Conservation (phyloP, 2,888 invertebrate species). For the Eugnorisma glareosa region DNA sequence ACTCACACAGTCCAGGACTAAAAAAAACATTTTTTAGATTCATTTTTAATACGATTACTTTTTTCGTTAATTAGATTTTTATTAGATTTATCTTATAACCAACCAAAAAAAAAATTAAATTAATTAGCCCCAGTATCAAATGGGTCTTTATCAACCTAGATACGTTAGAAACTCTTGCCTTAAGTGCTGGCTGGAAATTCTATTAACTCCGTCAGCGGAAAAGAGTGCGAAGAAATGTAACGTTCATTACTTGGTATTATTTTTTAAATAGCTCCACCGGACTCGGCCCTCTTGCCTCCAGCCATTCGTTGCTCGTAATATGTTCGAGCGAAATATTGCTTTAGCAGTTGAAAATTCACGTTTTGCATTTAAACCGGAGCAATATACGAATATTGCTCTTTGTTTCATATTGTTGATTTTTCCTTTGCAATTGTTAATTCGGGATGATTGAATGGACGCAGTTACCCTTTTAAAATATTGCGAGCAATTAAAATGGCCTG, state of each 20-base stretch:
- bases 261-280: constrained; percentile 48
- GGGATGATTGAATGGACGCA: constrained; percentile 52
- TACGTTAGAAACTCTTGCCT: constrained; percentile 25
- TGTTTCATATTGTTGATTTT: constrained; percentile 52
- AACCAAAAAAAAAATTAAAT: too few relatives aligned
- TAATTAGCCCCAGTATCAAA: constrained; percentile 4
- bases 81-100: too few relatives aligned
- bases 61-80: too few relatives aligned
- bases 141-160: not conserved
- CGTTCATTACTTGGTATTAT: constrained; percentile 41
- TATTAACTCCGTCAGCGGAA: constrained; percentile 44
- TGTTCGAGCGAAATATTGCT: constrained; percentile 53
- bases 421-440: constrained; percentile 54
- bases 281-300: constrained; percentile 22
- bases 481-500: constrained; percentile 46
- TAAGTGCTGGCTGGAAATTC: constrained; percentile 42
- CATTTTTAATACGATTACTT: not conserved
- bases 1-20: not conserved
- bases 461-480: constrained; percentile 49
- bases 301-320: constrained; percentile 38
- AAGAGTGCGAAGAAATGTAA: constrained; percentile 45
- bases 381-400: constrained; percentile 49
- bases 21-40: not conserved
- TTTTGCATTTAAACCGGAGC: constrained; percentile 43
- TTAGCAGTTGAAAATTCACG: constrained; percentile 35